phyloP scores from a whole-genome alignment of 2,797 vertebrate genomes.

The Euphonia xanthogaster region DNA sequence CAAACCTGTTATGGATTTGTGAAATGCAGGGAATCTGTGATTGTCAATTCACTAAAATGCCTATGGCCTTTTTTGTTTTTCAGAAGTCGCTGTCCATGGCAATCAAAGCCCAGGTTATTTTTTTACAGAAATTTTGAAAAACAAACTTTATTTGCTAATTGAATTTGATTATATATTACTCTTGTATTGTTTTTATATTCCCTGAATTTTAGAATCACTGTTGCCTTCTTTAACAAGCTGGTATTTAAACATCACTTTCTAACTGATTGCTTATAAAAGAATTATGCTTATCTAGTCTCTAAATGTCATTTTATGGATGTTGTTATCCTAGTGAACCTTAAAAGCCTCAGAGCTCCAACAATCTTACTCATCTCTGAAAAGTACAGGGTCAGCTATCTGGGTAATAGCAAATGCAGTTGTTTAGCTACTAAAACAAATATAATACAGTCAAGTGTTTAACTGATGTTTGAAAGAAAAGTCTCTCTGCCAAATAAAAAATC shows the following conservation, averaged over 20 bases:
- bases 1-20: not conserved
- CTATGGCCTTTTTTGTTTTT: not conserved
- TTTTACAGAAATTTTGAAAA: not conserved
- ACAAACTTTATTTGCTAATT: not conserved
- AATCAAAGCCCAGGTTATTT: not conserved
- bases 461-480: not conserved
- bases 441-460: not conserved
- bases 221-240: not conserved
- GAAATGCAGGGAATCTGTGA: not conserved
- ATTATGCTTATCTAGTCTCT: not conserved
- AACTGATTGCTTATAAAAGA: not conserved
- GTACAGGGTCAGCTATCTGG: not conserved
- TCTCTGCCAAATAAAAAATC: not conserved
- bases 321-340: not conserved
- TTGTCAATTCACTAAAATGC: not conserved
- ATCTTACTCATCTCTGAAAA: not conserved
- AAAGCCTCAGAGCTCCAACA: not conserved
- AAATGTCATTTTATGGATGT: not conserved
- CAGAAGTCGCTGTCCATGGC: accelerated
- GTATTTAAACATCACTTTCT: not conserved
- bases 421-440: not conserved
- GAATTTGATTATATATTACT: not conserved
- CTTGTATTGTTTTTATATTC: not conserved
- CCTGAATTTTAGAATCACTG: not conserved
- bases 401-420: not conserved